Evolutionary conservation across 2,888 invertebrate species (phyloP).

Genomic region (Zelleria hepariella): DNA sequence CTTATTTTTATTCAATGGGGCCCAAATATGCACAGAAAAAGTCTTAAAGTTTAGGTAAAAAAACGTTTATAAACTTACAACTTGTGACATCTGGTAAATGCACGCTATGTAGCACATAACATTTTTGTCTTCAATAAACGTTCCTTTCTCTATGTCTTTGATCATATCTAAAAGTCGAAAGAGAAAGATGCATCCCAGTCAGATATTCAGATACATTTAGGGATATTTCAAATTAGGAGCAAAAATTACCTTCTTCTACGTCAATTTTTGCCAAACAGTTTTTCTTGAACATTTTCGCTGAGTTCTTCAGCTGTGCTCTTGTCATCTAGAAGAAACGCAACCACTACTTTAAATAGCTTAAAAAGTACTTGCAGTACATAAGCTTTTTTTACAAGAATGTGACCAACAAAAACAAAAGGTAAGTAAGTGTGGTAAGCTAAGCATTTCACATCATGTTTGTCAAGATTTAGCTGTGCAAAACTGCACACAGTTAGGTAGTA

Average conservation of each 20-base stretch:
- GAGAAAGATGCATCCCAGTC: too few relatives aligned
- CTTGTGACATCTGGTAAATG: conserved; percentile 48
- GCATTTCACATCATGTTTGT: too few relatives aligned
- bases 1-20: too few relatives aligned
- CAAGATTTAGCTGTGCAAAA: too few relatives aligned
- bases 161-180: conserved; percentile 39
- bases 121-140: conserved; percentile 47
- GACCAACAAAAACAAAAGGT: too few relatives aligned
- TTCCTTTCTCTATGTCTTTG: conserved; percentile 48
- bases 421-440: too few relatives aligned
- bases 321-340: conserved; percentile 33
- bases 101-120: conserved; percentile 65
- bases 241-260: conserved; percentile 51
- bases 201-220: too few relatives aligned
- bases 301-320: conserved; percentile 73
- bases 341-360: neutral
- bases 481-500: too few relatives aligned
- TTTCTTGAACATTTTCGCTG: conserved; percentile 72
- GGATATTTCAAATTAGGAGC: too few relatives aligned
- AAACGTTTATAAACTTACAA: conserved; percentile 30
- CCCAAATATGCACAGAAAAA: too few relatives aligned
- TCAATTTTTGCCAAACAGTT: conserved; percentile 74
- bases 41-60: too few relatives aligned
- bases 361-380: neutral
- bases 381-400: too few relatives aligned